Conservation (phyloP, 2,113 vertebrate species). For the Crotalus horridus region DNA sequence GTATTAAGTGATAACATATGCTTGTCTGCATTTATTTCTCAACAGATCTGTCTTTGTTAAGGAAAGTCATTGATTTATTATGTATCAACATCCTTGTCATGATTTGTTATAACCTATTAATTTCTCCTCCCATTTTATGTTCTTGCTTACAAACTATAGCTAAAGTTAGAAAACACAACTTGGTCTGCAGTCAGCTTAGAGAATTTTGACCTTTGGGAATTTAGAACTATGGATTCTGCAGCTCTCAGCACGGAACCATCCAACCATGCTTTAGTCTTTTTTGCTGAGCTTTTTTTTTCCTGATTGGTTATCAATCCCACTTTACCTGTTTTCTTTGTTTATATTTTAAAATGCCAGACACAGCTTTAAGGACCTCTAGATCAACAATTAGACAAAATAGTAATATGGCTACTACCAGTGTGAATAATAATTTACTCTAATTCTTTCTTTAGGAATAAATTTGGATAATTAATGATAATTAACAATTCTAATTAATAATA, state of each 20-base stretch:
- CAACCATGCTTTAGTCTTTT: neutral
- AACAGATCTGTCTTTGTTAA: slow-evolving; percentile 8
- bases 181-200: neutral
- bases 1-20: slow-evolving; percentile 1
- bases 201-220: neutral
- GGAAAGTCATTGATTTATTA: slow-evolving; percentile 17
- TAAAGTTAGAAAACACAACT: neutral
- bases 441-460: neutral
- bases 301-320: neutral
- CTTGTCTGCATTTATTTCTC: slow-evolving; percentile 3
- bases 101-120: slow-evolving; percentile 11
- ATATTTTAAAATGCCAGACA: neutral
- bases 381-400: neutral
- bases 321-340: neutral
- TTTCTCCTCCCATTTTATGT: slow-evolving; percentile 3
- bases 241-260: neutral
- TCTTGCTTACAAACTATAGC: neutral
- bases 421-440: neutral
- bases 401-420: neutral
- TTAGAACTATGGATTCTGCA: neutral
- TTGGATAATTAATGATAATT: neutral
- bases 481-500: neutral
- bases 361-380: neutral
- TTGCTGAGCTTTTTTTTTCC: neutral
- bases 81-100: slow-evolving; percentile 9